These are phyloP conservation scores for Nothoprocta pentlandii DNA, from an alignment of 2,113 vertebrate genomes.

Conservation along the genomic window DNA sequence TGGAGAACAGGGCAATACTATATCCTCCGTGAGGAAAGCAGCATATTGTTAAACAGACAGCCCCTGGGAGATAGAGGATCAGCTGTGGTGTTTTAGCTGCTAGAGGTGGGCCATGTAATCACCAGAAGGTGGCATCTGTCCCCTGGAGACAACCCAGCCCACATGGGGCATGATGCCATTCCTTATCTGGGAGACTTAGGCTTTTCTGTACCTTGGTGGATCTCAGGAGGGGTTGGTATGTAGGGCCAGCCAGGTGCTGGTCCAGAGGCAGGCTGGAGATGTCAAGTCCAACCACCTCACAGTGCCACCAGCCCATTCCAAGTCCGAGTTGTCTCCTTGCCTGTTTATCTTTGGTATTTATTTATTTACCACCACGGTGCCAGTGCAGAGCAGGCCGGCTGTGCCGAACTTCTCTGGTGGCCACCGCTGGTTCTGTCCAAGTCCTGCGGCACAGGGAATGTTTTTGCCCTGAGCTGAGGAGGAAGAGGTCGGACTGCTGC, in stretches of 20 bases:
- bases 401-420: background rate
- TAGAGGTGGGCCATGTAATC: background rate
- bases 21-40: background rate
- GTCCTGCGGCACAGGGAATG: background rate
- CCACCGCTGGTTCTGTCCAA: conserved; percentile 6
- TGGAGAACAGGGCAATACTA: background rate
- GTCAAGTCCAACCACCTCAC: background rate
- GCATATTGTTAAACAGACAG: background rate
- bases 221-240: background rate
- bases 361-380: background rate
- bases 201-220: accelerated
- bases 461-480: background rate
- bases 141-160: accelerated
- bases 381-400: background rate
- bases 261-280: background rate
- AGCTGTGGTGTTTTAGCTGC: background rate
- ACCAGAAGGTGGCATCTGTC: background rate
- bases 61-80: background rate
- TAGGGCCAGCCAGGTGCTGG: background rate
- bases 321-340: background rate
- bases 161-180: background rate
- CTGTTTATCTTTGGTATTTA: conserved; percentile 30
- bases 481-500: background rate
- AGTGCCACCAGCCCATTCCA: background rate
- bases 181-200: background rate